Base-by-base conservation (phyloP, 2,113 vertebrate species). In the Apodemus sylvaticus region DNA sequence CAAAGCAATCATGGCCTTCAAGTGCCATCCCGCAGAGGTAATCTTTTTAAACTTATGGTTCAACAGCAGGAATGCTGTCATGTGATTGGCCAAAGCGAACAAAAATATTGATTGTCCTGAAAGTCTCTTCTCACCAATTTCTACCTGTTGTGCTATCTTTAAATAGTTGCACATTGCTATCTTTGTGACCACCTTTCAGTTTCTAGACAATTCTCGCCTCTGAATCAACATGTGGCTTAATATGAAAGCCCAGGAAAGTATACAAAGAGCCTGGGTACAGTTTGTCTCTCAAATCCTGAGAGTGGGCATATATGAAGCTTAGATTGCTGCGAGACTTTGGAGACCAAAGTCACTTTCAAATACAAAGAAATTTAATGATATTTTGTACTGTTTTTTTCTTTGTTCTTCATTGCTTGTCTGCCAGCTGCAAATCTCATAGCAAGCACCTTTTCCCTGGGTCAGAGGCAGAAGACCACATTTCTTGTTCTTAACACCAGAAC, bases 1-100 rank as follows among this genome's bases (percentile, higher is more conserved):
- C 12, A 88, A 93, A 95, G 36, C 34, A 93, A 86, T 71, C 48
- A 2, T 77, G 42, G 13, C 51, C n/a, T 89, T 96, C 62, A 78
- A 64, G 22, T 62, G 22, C 74, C 81, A 87, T 66, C 34, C 22
- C 60, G n/a, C 60, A 94, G 58, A 70, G 11, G 77, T 48, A 39
- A 55, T 82, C 62, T 42, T 89, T 93, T 71, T 64, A 29, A 73
- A 60, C 19, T 81, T 39, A 19, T 31, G 6, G 79, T 64, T 73
- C 73, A 71, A 48, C 48, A 88, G 39, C 16, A 73, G 58, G 60
- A 87, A 17, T 55, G 62, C 31, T 78, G 20, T 73, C n/a, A 87
- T 73, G 22, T 93, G 64, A n/a, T 58, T 89, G 42, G 14, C 24
- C 36, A 89, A 85, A 39, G n/a, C 13, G 24, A 60, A 83, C n/a